A percentile compares a stretch with the other conserved stretches of the same genome.
Evolutionary conservation across 2,888 invertebrate genomes (phyloP).

Genomic region (Lysandra bellargus): DNA sequence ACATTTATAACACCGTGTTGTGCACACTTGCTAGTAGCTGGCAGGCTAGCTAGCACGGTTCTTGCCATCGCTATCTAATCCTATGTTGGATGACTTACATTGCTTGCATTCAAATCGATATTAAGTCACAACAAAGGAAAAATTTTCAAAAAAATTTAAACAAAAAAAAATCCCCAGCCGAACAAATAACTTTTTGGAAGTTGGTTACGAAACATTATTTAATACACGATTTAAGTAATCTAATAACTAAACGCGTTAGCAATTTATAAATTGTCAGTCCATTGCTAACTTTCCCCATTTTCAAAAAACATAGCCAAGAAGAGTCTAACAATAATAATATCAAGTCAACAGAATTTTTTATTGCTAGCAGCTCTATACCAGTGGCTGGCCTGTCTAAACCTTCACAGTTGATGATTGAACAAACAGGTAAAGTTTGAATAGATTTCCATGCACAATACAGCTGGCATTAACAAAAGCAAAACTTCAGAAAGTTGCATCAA

Average conservation of each 20-base stretch:
- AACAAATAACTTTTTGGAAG: no score
- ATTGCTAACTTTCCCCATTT: no score
- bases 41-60: neutral
- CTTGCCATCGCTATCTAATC: neutral
- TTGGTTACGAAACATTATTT: no score
- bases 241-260: no score
- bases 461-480: constrained; percentile 23
- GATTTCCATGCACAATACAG: constrained; percentile 10
- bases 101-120: no score
- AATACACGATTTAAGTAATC: no score
- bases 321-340: neutral
- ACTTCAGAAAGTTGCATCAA: constrained; percentile 11
- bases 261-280: no score
- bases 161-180: no score
- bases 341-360: neutral
- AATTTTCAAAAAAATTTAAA: no score
- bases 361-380: neutral
- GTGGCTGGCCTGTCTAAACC: neutral
- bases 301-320: no score
- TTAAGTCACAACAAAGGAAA: no score
- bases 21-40: neutral
- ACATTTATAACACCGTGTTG: neutral
- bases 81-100: no score
- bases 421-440: constrained; percentile 20
- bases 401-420: neutral